Conservation (phyloP, 2,797 vertebrate species). For the Macropodus opercularis region DNA sequence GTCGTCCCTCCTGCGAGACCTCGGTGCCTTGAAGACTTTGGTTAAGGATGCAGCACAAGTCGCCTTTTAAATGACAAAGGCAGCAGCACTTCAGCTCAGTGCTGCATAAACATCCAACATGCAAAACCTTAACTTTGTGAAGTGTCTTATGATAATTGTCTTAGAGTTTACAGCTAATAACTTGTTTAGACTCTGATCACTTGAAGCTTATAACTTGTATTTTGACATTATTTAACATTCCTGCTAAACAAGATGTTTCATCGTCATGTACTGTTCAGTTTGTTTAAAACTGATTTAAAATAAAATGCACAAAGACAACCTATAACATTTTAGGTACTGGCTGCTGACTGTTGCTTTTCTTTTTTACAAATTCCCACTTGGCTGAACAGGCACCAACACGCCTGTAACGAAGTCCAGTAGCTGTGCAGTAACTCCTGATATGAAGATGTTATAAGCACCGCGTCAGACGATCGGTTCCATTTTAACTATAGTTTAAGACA, state of each 20-base stretch:
- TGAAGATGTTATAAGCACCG: not conserved
- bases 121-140: conserved; percentile 8
- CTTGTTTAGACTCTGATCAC: conserved; percentile 45
- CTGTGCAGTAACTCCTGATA: too few species aligned
- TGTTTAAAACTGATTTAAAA: conserved; percentile 19
- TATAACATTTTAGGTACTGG: not conserved
- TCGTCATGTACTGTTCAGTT: conserved; percentile 9
- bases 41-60: conserved; percentile 85
- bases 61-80: conserved; percentile 68
- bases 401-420: not conserved
- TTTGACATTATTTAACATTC: conserved; percentile 69
- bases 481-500: not conserved
- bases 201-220: conserved; percentile 24
- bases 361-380: conserved; percentile 1
- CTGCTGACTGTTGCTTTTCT: not conserved
- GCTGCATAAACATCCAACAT: conserved; percentile 10
- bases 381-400: not conserved
- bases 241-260: conserved; percentile 29
- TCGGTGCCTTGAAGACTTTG: conserved; percentile 78
- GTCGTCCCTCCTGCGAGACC: conserved; percentile 79
- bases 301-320: conserved; percentile 7
- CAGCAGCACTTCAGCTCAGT: not conserved
- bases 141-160: conserved; percentile 17
- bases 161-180: conserved; percentile 58
- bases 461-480: not conserved